Percentiles rank a stretch among this genome's conserved stretches.
Evolutionary conservation across 2,113 vertebrate species (phyloP).

Genomic region (Trematomus loennbergii): DNA sequence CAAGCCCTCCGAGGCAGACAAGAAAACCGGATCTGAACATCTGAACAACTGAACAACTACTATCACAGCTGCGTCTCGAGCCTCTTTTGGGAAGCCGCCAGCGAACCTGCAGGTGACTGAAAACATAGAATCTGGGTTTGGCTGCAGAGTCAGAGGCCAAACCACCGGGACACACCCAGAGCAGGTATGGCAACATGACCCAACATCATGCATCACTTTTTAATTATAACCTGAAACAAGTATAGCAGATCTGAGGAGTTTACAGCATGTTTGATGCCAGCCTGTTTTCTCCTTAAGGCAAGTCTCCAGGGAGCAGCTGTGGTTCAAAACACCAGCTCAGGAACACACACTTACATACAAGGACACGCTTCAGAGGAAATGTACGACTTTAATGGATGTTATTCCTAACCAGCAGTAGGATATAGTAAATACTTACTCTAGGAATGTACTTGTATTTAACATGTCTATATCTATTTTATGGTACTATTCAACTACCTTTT

Average conservation of each 20-base stretch:
- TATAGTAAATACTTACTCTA: too few relatives aligned
- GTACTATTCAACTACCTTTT: too few relatives aligned
- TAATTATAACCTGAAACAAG: constrained; percentile 17
- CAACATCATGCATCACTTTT: neutral
- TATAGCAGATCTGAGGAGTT: neutral
- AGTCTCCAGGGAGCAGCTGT: constrained; percentile 5
- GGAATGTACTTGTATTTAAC: too few relatives aligned
- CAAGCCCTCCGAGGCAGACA: neutral
- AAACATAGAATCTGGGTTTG: neutral
- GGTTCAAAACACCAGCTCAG: neutral
- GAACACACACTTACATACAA: neutral
- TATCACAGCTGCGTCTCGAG: constrained; percentile 38
- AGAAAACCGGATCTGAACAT: neutral
- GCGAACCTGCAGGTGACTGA: constrained; percentile 29
- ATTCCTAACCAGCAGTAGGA: too few relatives aligned
- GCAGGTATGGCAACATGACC: constrained; percentile 37
- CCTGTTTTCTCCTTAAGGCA: constrained; percentile 2
- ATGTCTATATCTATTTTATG: too few relatives aligned
- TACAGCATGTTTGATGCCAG: neutral
- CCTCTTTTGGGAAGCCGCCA: constrained; percentile 26
- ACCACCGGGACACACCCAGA: constrained; percentile 40
- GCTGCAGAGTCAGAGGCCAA: constrained; percentile 23
- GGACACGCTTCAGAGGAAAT: neutral
- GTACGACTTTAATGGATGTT: too few relatives aligned
- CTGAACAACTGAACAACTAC: constrained; percentile 23